Evolutionary conservation across 2,113 vertebrate species (phyloP).

Genomic region (Nettapus auritus): DNA sequence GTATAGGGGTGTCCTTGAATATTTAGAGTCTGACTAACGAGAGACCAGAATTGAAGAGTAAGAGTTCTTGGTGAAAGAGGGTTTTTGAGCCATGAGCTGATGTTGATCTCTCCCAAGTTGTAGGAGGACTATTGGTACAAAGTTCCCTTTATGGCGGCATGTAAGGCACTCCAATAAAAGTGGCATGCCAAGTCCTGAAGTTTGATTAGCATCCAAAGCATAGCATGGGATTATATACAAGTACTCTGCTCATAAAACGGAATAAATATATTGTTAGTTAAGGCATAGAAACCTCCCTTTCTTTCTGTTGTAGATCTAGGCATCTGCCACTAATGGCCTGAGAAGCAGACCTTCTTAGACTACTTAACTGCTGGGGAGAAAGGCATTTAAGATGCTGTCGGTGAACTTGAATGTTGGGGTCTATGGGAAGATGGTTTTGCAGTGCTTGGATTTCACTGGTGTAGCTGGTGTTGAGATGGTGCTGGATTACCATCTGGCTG

Average conservation of each 20-base stretch:
- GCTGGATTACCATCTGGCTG: neutral
- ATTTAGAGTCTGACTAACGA: slow-evolving; percentile 20
- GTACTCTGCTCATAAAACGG: slow-evolving; percentile 8
- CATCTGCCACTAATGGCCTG: neutral
- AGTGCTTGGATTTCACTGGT: neutral
- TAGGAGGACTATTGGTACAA: neutral
- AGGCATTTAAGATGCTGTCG: neutral
- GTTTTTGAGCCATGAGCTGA: neutral
- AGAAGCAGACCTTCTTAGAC: neutral
- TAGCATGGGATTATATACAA: neutral
- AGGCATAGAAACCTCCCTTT: neutral
- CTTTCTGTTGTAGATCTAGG: neutral
- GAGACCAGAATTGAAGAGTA: neutral
- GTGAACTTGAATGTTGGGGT: neutral
- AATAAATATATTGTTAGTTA: neutral
- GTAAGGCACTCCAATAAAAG: neutral
- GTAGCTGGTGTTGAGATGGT: neutral
- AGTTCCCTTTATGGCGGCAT: neutral
- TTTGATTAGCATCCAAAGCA: slow-evolving; percentile 12
- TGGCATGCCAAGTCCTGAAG: neutral
- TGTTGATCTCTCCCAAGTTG: neutral
- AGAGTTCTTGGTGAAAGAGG: slow-evolving; percentile 1
- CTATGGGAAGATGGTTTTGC: neutral
- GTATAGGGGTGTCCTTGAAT: neutral
- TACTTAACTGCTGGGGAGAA: neutral